phyloP scores from a whole-genome alignment of 2,113 vertebrate species.

The Chauna torquata region DNA sequence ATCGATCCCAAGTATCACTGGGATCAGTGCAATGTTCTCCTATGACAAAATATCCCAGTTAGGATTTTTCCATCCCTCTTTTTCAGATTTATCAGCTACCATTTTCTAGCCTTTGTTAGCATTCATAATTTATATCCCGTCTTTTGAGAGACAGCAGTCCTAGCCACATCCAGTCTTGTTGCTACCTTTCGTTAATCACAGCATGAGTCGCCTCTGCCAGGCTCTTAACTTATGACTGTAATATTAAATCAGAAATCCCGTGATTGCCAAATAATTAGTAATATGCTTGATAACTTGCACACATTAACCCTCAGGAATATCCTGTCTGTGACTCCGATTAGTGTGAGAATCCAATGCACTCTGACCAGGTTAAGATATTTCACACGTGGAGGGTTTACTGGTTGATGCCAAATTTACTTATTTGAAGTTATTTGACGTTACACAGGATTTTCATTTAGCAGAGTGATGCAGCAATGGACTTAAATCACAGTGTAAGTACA shows the following conservation, averaged over 20 bases:
- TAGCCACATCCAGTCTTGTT: not conserved
- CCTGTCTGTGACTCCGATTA: not conserved
- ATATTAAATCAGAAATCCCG: not conserved
- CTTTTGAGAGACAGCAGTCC: not conserved
- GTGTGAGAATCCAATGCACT: not conserved
- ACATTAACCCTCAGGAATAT: not conserved
- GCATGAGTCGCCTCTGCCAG: not conserved
- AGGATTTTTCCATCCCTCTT: not conserved
- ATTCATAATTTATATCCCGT: not conserved
- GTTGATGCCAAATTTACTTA: not conserved
- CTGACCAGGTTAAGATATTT: not conserved
- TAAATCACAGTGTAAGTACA: not conserved
- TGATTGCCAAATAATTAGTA: not conserved
- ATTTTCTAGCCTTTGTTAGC: not conserved
- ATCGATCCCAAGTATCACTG: not conserved
- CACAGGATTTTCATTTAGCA: not conserved
- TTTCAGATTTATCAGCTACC: not conserved
- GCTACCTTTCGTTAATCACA: too few species aligned
- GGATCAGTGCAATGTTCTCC: not conserved
- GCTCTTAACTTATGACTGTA: not conserved
- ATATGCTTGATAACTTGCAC: not conserved
- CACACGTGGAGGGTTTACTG: not conserved
- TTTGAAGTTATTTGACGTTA: not conserved
- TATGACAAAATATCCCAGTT: not conserved
- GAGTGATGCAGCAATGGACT: not conserved